Evolutionary conservation across 2,888 invertebrate genomes (phyloP).

Genomic region (Ephialtes manifestator): DNA sequence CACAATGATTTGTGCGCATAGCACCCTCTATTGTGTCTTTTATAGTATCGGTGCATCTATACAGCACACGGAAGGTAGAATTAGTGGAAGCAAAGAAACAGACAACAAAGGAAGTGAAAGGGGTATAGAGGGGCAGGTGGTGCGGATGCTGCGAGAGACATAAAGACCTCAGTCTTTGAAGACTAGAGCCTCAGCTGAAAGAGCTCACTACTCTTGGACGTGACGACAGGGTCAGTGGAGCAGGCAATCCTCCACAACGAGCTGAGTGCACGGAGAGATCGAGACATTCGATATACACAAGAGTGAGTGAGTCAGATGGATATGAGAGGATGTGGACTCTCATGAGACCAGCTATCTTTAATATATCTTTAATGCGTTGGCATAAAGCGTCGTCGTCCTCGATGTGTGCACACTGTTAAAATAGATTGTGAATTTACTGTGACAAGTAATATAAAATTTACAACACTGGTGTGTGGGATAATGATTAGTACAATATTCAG

Average conservation of each 20-base stretch:
- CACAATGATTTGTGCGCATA: background rate
- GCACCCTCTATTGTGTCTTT: background rate
- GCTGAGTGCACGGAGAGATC: slow-evolving; percentile 39
- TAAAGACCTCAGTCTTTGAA: slow-evolving; percentile 43
- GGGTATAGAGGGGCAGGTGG: slow-evolving; percentile 47
- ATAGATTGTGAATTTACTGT: too few relatives aligned
- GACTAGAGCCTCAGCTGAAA: slow-evolving; percentile 14
- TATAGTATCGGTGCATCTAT: slow-evolving; percentile 11
- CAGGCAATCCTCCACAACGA: slow-evolving; percentile 32
- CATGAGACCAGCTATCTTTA: slow-evolving; percentile 45
- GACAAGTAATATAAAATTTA: too few relatives aligned
- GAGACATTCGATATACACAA: slow-evolving; percentile 56
- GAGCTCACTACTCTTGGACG: slow-evolving; percentile 19
- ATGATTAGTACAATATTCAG: too few relatives aligned
- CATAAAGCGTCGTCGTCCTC: slow-evolving; percentile 29
- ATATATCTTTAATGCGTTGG: slow-evolving; percentile 61
- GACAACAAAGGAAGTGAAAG: background rate
- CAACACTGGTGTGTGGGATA: too few relatives aligned
- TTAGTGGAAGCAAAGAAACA: slow-evolving; percentile 9
- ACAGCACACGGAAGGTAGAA: slow-evolving; percentile 5
- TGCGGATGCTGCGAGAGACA: slow-evolving; percentile 57
- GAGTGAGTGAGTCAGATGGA: slow-evolving; percentile 19
- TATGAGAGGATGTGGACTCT: background rate
- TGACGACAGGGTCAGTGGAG: slow-evolving; percentile 65
- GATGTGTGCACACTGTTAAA: too few relatives aligned